Conservation (phyloP, 2,888 invertebrate genomes). For the Apotomis betuletana region DNA sequence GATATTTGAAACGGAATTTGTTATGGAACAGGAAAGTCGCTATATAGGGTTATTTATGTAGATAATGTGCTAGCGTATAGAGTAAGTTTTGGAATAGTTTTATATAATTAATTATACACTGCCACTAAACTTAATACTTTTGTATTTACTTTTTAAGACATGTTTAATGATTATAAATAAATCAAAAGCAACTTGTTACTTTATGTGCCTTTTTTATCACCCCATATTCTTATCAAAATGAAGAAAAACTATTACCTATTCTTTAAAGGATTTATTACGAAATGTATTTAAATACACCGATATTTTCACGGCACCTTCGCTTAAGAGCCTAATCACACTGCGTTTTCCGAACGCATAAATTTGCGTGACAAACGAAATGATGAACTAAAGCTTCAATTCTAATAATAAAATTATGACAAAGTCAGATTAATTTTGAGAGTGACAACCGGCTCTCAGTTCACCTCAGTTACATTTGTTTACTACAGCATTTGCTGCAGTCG, state of each 20-base stretch:
- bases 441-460: no score
- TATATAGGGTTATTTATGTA: constrained; percentile 59
- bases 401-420: no score
- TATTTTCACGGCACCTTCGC: constrained; percentile 3
- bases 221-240: constrained; percentile 13
- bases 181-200: constrained; percentile 48
- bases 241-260: constrained; percentile 40
- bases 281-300: constrained; percentile 25
- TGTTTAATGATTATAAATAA: constrained; percentile 33
- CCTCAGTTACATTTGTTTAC: no score
- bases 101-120: constrained; percentile 72
- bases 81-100: constrained; percentile 62
- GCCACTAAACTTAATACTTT: constrained; percentile 66
- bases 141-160: constrained; percentile 39
- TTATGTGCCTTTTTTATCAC: constrained; percentile 55
- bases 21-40: constrained; percentile 53
- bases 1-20: constrained; percentile 60
- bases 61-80: constrained; percentile 50
- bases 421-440: no score
- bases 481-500: no score
- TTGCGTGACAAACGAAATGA: not conserved
- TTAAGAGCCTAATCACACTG: not conserved
- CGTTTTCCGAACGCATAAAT: not conserved
- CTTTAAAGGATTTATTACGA: constrained; percentile 28
- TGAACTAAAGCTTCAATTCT: no score